Evolutionary conservation across 2,888 invertebrate genomes (phyloP).

Genomic region (Serripes groenlandicus): DNA sequence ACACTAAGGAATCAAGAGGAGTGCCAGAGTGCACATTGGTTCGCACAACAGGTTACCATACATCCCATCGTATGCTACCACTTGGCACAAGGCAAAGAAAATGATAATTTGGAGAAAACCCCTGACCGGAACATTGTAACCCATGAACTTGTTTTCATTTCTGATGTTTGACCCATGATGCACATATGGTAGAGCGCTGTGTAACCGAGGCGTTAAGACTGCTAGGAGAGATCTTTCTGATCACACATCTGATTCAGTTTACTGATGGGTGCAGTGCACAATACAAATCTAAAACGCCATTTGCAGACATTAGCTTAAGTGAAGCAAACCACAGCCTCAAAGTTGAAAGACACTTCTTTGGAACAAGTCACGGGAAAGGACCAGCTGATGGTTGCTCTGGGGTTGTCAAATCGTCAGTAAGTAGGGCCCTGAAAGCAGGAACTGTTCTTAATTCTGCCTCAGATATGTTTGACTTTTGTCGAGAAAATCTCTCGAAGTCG

Average conservation of each 20-base stretch:
- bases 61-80: conserved; percentile 50
- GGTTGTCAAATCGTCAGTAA: conserved; percentile 32
- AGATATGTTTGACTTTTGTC: conserved; percentile 19
- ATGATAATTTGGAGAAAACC: no score
- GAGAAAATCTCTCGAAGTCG: conserved; percentile 21
- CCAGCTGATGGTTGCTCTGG: conserved; percentile 32
- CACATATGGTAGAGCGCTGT: conserved; percentile 30
- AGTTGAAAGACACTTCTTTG: conserved; percentile 27
- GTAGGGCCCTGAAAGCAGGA: conserved; percentile 17
- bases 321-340: neutral
- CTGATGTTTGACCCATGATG: conserved; percentile 33
- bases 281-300: conserved; percentile 37
- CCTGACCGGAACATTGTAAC: no score
- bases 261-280: conserved; percentile 34
- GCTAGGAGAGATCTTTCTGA: no score
- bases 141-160: conserved; percentile 37
- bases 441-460: conserved; percentile 18
- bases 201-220: conserved; percentile 4
- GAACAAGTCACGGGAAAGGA: conserved; percentile 45
- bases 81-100: neutral
- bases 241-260: conserved; percentile 25
- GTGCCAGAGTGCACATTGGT: conserved; percentile 50
- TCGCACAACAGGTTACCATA: conserved; percentile 35
- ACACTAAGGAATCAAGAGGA: conserved; percentile 37
- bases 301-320: neutral